Evolutionary conservation across 2,888 invertebrate species (phyloP).

Genomic region (Schizotus pectinicornis): DNA sequence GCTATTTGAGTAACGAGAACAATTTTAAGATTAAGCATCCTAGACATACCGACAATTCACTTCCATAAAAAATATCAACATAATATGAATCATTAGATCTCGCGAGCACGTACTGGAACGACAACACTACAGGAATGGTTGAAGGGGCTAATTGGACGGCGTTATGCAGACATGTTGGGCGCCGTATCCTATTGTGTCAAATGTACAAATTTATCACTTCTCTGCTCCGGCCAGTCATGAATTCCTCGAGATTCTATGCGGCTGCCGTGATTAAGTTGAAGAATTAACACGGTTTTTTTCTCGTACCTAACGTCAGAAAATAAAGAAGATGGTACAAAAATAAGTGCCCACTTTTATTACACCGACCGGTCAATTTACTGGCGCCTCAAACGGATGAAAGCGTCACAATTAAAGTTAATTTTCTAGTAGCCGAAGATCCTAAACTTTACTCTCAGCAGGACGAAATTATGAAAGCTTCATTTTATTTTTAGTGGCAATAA

Average conservation of each 20-base stretch:
- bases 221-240: too few species aligned
- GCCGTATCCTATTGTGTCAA: too few species aligned
- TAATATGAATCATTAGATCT: slow-evolving; percentile 40
- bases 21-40: slow-evolving; percentile 46
- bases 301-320: slow-evolving; percentile 18
- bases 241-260: too few species aligned
- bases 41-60: slow-evolving; percentile 40
- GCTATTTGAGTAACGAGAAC: slow-evolving; percentile 48
- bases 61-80: slow-evolving; percentile 37
- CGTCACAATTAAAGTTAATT: slow-evolving; percentile 42
- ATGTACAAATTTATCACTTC: too few species aligned
- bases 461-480: too few species aligned
- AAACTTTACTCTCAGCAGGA: too few species aligned
- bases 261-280: too few species aligned
- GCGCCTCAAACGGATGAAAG: slow-evolving; percentile 36
- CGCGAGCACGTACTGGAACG: slow-evolving; percentile 30
- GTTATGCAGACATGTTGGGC: slow-evolving; percentile 17
- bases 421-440: too few species aligned
- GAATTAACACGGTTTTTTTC: too few species aligned
- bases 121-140: slow-evolving; percentile 32
- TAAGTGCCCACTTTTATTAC: too few species aligned
- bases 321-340: too few species aligned
- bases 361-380: slow-evolving; percentile 36
- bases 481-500: too few species aligned
- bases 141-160: slow-evolving; percentile 30